Percentiles rank a stretch among this genome's conserved stretches.
Evolutionary conservation across 2,888 invertebrate species (phyloP).

Genomic region (Dryomyza anilis): DNA sequence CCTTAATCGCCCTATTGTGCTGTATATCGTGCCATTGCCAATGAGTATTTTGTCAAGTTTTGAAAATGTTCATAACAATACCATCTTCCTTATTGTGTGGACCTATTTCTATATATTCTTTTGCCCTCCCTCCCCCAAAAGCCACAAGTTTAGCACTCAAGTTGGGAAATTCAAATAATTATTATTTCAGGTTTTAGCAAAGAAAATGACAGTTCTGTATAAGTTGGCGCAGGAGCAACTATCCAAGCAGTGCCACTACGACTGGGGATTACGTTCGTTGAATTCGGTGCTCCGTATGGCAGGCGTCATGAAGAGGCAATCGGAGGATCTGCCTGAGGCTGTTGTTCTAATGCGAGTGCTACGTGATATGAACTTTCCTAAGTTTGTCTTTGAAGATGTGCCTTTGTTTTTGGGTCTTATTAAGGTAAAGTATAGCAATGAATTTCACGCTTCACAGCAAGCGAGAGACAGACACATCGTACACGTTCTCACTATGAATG

Average conservation of each 20-base stretch:
- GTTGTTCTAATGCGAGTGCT: constrained; percentile 89
- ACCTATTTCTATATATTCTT: neutral
- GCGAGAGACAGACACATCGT: neutral
- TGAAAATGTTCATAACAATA: constrained; percentile 11
- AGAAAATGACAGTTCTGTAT: constrained; percentile 93
- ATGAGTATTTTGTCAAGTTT: neutral
- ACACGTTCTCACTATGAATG: neutral
- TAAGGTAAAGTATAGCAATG: constrained; percentile 63
- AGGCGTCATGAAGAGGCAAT: constrained; percentile 80
- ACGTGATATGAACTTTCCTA: constrained; percentile 91
- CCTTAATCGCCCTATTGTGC: neutral
- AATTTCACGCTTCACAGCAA: neutral
- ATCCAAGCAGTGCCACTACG: constrained; percentile 92
- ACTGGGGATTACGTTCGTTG: constrained; percentile 90
- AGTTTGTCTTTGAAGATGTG: constrained; percentile 90
- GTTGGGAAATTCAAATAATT: constrained; percentile 7
- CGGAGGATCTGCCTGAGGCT: constrained; percentile 80
- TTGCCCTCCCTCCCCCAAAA: neutral
- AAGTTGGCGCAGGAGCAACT: constrained; percentile 84
- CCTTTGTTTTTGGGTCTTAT: constrained; percentile 85
- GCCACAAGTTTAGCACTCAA: neutral
- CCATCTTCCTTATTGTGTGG: constrained; percentile 5
- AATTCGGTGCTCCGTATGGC: constrained; percentile 92
- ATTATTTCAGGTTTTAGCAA: constrained; percentile 70
- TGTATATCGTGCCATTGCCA: too few relatives aligned